phyloP scores from a whole-genome alignment of 2,888 invertebrate species.

The Sinhomidia bicolor region DNA sequence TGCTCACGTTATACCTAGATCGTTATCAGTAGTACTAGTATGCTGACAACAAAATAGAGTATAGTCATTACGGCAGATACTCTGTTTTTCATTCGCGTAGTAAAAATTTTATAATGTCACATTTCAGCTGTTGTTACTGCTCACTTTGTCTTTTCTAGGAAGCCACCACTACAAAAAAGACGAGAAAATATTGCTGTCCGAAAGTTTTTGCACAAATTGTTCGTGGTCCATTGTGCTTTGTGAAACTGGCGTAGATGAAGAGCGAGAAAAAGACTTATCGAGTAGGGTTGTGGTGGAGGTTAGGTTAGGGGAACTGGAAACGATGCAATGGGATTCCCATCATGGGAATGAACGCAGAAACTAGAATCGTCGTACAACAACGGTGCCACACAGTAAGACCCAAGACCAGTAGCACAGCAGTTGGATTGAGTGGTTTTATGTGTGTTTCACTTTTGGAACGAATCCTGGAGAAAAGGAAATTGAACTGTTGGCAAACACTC shows the following conservation, averaged over 20 bases:
- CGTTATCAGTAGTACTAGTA: too few relatives aligned
- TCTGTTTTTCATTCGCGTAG: not conserved
- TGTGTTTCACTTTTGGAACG: slow-evolving; percentile 28
- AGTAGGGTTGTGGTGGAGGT: not conserved
- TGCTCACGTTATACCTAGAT: too few relatives aligned
- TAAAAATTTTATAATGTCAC: not conserved
- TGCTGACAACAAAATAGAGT: too few relatives aligned
- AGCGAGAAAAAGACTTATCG: slow-evolving; percentile 12
- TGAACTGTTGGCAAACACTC: slow-evolving; percentile 45
- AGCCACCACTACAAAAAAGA: not conserved
- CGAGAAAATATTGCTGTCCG: slow-evolving; percentile 16
- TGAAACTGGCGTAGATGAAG: not conserved
- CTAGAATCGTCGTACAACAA: too few relatives aligned
- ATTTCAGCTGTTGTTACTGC: not conserved
- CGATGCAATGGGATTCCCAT: not conserved
- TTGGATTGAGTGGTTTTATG: slow-evolving; percentile 11
- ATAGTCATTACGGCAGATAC: not conserved
- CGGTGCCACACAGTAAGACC: too few relatives aligned
- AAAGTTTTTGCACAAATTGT: slow-evolving; percentile 26
- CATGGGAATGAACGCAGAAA: too few relatives aligned
- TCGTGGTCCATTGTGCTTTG: slow-evolving; percentile 30
- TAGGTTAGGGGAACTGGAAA: not conserved
- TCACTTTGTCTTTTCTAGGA: not conserved
- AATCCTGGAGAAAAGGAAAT: slow-evolving; percentile 31
- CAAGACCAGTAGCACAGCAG: not conserved